Evolutionary conservation across 2,113 vertebrate genomes (phyloP).

Genomic region (Dolichotis patagonum): DNA sequence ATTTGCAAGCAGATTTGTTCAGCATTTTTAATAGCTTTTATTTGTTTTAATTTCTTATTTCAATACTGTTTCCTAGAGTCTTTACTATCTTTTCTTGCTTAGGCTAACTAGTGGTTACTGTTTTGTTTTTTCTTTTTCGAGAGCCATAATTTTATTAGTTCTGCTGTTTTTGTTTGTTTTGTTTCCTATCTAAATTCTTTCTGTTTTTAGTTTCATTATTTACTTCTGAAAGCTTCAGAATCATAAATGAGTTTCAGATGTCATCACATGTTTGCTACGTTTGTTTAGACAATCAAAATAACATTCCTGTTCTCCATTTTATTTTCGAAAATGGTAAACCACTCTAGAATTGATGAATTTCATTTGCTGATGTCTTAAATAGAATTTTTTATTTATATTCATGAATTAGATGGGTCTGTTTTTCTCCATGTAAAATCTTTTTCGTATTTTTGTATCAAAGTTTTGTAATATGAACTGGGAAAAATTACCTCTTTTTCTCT

Average conservation of each 20-base stretch:
- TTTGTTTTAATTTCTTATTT: conserved; percentile 35
- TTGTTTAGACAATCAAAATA: neutral
- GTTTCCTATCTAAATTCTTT: neutral
- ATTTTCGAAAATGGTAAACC: neutral
- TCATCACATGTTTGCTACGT: neutral
- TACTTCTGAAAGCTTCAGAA: neutral
- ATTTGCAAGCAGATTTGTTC: conserved; percentile 28
- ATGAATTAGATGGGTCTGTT: neutral
- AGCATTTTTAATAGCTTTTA: neutral
- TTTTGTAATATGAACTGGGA: neutral
- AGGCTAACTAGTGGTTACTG: neutral
- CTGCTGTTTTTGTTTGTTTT: neutral
- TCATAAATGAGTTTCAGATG: neutral
- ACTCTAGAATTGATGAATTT: neutral
- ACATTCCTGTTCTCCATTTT: neutral
- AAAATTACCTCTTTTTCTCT: neutral
- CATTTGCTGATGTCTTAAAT: neutral
- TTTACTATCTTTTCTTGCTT: neutral
- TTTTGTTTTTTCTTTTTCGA: neutral
- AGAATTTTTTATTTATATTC: neutral
- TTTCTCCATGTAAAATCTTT: conserved; percentile 32
- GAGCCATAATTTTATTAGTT: neutral
- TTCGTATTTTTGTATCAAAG: conserved; percentile 3
- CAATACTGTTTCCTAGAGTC: neutral
- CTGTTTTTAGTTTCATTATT: conserved; percentile 8